Percentiles rank a stretch among this genome's conserved stretches.
Evolutionary conservation across 37 sponge, comb jelly and placozoan species (phyloP).

Genomic region (Chondrilla cf. caribensis): DNA sequence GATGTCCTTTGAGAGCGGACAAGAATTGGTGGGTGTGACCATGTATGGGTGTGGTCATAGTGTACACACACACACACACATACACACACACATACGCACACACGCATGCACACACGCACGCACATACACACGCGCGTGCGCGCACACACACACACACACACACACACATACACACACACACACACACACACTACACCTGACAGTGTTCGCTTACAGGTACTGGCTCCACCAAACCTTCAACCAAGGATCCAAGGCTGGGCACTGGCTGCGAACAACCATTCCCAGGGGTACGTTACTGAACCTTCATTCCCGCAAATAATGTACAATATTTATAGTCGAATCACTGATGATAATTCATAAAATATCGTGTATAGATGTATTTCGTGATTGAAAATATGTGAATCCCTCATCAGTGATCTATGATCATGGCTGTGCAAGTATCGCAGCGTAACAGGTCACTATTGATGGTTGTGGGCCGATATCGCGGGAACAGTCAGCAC

Average conservation of each 20-base stretch:
- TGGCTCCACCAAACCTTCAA: conserved; percentile 61
- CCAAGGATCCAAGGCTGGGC: conserved; percentile 48
- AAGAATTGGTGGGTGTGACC: conserved; percentile 61
- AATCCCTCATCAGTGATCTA: too few relatives aligned
- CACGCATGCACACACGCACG: background rate
- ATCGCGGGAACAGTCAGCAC: too few relatives aligned
- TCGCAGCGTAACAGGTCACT: too few relatives aligned
- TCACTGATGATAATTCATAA: too few relatives aligned
- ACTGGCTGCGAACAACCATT: conserved; percentile 44
- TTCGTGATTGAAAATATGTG: too few relatives aligned
- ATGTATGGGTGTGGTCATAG: too few relatives aligned
- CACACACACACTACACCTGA: background rate
- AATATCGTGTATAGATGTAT: too few relatives aligned
- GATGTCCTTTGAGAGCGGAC: conserved; percentile 56
- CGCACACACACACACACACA: background rate
- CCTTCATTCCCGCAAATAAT: too few relatives aligned
- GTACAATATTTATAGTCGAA: too few relatives aligned
- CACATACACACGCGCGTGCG: conserved; percentile 1
- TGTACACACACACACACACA: background rate
- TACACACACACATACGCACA: background rate
- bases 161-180: background rate
- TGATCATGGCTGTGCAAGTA: too few relatives aligned
- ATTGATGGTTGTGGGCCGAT: too few relatives aligned
- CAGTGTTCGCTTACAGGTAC: conserved; percentile 23
- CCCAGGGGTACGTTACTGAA: conserved; percentile 61